Percentiles rank a stretch among this genome's conserved stretches.
Evolutionary conservation across 2,113 vertebrate genomes (phyloP).

Genomic region (Cardinalis cardinalis): DNA sequence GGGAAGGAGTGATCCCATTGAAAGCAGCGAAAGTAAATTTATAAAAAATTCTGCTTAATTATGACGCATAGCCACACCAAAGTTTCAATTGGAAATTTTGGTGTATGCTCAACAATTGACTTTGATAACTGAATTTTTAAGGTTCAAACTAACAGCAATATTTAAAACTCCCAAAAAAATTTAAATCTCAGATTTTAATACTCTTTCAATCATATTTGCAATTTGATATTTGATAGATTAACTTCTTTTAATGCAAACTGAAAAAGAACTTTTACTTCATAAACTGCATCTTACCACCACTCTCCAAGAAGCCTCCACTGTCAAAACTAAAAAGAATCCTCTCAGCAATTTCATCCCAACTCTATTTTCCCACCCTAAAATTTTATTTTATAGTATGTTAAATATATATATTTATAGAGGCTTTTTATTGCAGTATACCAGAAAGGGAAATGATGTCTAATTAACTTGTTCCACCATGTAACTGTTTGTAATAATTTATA

Average conservation of each 20-base stretch:
- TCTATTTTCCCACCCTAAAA: neutral
- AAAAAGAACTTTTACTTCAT: neutral
- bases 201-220: neutral
- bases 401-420: neutral
- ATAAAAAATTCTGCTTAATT: neutral
- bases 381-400: neutral
- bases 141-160: neutral
- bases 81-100: neutral
- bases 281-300: neutral
- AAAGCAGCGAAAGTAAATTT: neutral
- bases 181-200: neutral
- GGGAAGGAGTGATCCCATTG: neutral
- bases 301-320: neutral
- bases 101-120: neutral
- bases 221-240: neutral
- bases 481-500: neutral
- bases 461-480: neutral
- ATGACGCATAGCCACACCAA: neutral
- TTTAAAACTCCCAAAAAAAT: fast-evolving
- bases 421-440: neutral
- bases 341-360: neutral
- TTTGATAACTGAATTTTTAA: neutral
- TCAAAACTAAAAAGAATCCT: neutral
- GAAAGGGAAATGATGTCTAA: neutral
- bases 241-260: neutral